Conservation (phyloP, 2,113 vertebrate species). For the Gallinago paraguaiae region DNA sequence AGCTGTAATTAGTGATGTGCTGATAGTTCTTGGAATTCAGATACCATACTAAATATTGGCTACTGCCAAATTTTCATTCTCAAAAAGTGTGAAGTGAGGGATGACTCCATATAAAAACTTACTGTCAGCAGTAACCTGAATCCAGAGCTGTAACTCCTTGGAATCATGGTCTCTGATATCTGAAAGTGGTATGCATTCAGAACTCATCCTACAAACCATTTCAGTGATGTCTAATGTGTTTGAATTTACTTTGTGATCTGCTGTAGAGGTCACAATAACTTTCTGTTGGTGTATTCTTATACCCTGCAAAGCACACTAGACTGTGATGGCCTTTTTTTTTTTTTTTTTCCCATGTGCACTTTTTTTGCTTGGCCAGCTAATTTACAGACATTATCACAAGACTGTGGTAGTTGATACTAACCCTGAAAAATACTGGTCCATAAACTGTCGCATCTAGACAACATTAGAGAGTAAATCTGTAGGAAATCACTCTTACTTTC, state of each 20-base stretch:
- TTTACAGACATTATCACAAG: not conserved
- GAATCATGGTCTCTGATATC: not conserved
- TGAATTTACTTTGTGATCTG: not conserved
- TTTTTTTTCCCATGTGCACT: not conserved
- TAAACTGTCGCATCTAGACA: not conserved
- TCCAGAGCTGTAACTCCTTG: not conserved
- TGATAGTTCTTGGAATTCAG: not conserved
- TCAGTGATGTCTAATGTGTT: not conserved
- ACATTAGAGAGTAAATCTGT: not conserved
- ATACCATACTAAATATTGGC: not conserved
- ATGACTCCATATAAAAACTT: not conserved
- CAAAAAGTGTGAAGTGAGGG: not conserved
- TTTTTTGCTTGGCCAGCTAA: not conserved
- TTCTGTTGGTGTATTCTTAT: not conserved
- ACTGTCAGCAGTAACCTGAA: not conserved
- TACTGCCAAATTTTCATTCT: not conserved
- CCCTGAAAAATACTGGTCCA: not conserved
- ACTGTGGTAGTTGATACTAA: not conserved
- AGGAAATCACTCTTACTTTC: not conserved
- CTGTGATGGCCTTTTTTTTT: not conserved
- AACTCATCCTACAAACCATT: not conserved
- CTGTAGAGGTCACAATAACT: not conserved
- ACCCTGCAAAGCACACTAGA: not conserved
- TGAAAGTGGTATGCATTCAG: not conserved
- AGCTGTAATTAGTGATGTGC: not conserved